Percentiles rank a stretch among this genome's conserved stretches.
phyloP scores from a whole-genome alignment of 1,140 invertebrate species.

The Berghia stephanieae region DNA sequence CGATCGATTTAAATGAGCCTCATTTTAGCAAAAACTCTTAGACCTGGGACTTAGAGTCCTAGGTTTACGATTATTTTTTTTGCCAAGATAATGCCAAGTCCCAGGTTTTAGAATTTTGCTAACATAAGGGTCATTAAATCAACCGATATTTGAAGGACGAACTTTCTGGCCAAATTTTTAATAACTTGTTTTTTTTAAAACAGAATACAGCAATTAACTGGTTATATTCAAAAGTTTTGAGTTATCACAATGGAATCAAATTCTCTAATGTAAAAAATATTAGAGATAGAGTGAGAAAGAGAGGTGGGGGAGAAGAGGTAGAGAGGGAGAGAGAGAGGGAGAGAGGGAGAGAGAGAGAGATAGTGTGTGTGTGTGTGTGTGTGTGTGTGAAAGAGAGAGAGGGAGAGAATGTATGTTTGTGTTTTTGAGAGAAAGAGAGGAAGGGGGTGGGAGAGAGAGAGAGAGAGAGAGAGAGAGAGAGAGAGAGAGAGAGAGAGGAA shows the following conservation, averaged over 20 bases:
- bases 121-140: no score
- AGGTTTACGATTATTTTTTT: not conserved
- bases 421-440: no score
- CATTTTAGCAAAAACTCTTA: no score
- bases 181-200: not conserved
- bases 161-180: no score
- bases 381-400: no score
- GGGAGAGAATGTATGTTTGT: no score
- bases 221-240: not conserved
- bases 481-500: conserved; percentile 24
- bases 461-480: conserved; percentile 13
- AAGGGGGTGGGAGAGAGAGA: conserved; percentile 16
- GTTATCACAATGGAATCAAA: not conserved
- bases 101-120: not conserved
- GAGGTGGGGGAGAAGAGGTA: not conserved
- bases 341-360: not conserved
- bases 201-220: not conserved
- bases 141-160: no score
- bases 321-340: conserved; percentile 1
- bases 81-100: not conserved
- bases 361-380: no score
- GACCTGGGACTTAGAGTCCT: not conserved
- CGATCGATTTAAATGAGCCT: no score
- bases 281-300: not conserved
- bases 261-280: not conserved